Percentiles rank a stretch among this genome's conserved stretches.
phyloP scores from a whole-genome alignment of 2,888 invertebrate genomes.

The Caenorhabditis sp. region DNA sequence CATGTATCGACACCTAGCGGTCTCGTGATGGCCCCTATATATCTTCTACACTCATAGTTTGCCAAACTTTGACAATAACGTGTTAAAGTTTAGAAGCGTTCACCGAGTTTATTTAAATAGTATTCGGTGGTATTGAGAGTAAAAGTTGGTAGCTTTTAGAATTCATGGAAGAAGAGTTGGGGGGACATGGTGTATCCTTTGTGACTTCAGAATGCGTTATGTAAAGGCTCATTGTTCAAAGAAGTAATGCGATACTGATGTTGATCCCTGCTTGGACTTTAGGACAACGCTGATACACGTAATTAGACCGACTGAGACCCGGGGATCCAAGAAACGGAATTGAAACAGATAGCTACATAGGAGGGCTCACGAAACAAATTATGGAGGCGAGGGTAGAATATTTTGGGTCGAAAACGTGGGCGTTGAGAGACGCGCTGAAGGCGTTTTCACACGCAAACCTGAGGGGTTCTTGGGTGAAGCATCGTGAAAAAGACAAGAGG shows the following conservation, averaged over 20 bases:
- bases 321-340: background rate
- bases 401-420: background rate
- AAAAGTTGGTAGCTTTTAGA: too few relatives aligned
- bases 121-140: too few relatives aligned
- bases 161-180: too few relatives aligned
- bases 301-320: conserved; percentile 14
- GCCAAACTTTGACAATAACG: too few relatives aligned
- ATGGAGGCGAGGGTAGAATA: background rate
- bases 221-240: conserved; percentile 28
- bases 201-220: conserved; percentile 57
- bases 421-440: background rate
- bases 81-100: too few relatives aligned
- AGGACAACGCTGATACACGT: conserved; percentile 1
- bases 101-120: too few relatives aligned
- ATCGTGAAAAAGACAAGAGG: conserved; percentile 26
- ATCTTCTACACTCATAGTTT: too few relatives aligned
- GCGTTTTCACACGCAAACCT: conserved; percentile 39
- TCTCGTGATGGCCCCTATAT: too few relatives aligned
- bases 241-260: conserved; percentile 49
- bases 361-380: background rate
- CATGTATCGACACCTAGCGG: too few relatives aligned
- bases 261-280: background rate
- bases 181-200: too few relatives aligned
- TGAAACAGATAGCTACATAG: background rate
- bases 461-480: conserved; percentile 19